These are phyloP conservation scores for Molossus alvarezi DNA, from an alignment of 2,797 vertebrate genomes.

Conservation along the genomic window DNA sequence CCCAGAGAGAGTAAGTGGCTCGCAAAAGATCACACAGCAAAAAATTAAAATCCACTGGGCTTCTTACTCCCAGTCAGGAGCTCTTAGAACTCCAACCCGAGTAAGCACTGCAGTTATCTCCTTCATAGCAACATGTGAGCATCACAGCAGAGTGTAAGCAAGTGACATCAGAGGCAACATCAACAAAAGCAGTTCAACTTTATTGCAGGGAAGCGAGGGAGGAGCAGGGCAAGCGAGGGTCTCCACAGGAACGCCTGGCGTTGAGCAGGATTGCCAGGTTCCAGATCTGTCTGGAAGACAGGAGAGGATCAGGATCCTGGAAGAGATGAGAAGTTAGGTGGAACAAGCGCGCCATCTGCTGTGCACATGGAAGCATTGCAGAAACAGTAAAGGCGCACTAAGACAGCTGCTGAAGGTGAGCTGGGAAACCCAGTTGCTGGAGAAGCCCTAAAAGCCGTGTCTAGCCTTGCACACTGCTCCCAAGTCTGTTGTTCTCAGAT, in stretches of 20 bases:
- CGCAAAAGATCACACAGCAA: neutral
- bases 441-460: neutral
- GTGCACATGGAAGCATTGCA: conserved; percentile 59
- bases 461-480: neutral
- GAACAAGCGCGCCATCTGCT: conserved; percentile 86
- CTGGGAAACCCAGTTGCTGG: neutral
- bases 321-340: conserved; percentile 25
- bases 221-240: neutral
- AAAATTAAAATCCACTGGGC: neutral
- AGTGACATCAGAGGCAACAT: neutral
- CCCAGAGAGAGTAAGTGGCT: neutral
- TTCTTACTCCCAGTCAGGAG: neutral
- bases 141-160: neutral
- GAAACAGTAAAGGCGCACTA: neutral
- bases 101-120: neutral
- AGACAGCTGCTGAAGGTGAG: neutral
- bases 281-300: conserved; percentile 20
- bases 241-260: conserved; percentile 21
- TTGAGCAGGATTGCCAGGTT: neutral
- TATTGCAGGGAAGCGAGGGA: conserved; percentile 72
- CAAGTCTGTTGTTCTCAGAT: neutral
- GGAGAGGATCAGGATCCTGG: conserved; percentile 71
- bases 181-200: conserved; percentile 63
- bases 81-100: neutral
- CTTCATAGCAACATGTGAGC: neutral